Evolutionary conservation across 2,797 vertebrate species (phyloP).

Genomic region (Chelon labrosus): DNA sequence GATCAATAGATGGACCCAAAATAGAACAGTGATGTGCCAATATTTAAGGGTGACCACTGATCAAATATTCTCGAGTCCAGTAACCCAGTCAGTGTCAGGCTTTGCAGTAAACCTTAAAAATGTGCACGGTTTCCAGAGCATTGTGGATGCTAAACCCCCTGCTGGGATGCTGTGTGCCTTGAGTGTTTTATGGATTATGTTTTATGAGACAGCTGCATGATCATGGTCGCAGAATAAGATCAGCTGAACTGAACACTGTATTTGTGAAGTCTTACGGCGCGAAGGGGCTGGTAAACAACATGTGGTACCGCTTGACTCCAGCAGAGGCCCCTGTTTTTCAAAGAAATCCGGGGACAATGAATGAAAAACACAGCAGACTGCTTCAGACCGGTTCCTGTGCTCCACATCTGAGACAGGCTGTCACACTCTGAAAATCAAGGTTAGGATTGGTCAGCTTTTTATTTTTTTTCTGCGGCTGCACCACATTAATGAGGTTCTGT

Average conservation of each 20-base stretch:
- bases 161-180: neutral
- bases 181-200: conserved; percentile 22
- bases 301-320: conserved; percentile 69
- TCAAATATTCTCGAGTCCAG: conserved; percentile 38
- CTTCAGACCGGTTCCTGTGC: conserved; percentile 80
- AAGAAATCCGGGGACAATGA: conserved; percentile 45
- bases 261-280: conserved; percentile 44
- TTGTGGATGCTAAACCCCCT: neutral
- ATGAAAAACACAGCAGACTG: conserved; percentile 68
- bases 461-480: neutral
- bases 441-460: conserved; percentile 35
- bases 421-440: conserved; percentile 41
- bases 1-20: conserved; percentile 66
- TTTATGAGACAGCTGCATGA: conserved; percentile 17
- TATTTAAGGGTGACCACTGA: conserved; percentile 28
- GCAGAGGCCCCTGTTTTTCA: conserved; percentile 76
- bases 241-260: conserved; percentile 12
- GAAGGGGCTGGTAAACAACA: conserved; percentile 81
- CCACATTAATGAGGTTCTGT: neutral
- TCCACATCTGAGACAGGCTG: conserved; percentile 55
- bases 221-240: conserved; percentile 35
- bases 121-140: neutral
- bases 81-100: conserved; percentile 9
- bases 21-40: conserved; percentile 54
- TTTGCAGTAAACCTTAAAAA: neutral